These are phyloP conservation scores for Neoitamus cyanurus DNA, from an alignment of 2,888 invertebrate genomes.

Conservation along the genomic window DNA sequence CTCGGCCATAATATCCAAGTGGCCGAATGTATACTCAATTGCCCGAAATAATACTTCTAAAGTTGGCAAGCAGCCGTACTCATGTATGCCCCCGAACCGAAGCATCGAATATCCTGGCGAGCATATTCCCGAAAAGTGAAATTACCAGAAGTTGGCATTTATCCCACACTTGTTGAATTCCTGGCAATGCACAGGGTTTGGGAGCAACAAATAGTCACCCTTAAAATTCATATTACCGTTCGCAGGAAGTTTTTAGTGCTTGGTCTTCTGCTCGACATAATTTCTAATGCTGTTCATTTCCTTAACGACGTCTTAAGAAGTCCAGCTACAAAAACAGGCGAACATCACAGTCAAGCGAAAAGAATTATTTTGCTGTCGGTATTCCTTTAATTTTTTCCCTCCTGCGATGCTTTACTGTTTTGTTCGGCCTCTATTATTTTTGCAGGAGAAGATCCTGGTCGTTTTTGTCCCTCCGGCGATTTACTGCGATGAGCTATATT, in stretches of 20 bases:
- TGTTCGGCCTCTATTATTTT: background rate
- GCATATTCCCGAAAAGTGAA: slow-evolving; percentile 19
- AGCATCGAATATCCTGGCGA: slow-evolving; percentile 9
- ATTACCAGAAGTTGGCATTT: slow-evolving; percentile 33
- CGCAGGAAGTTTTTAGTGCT: slow-evolving; percentile 1
- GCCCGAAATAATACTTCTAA: slow-evolving; percentile 10
- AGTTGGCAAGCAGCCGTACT: slow-evolving; percentile 17
- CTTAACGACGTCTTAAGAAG: slow-evolving; percentile 2
- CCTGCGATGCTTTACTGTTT: background rate
- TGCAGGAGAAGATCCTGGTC: background rate
- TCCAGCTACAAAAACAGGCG: background rate
- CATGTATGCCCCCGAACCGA: background rate
- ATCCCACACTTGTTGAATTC: slow-evolving; percentile 32
- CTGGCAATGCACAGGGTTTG: slow-evolving; percentile 10
- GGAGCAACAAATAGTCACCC: slow-evolving; percentile 29
- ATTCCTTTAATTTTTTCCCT: background rate
- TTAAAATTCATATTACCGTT: slow-evolving; percentile 25
- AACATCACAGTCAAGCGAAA: background rate
- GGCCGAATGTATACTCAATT: background rate
- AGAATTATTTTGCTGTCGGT: background rate
- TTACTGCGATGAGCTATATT: background rate
- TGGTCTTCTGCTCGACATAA: slow-evolving; percentile 12
- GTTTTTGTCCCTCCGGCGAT: background rate
- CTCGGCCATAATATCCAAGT: background rate
- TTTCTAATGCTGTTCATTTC: slow-evolving; percentile 31